phyloP scores from a whole-genome alignment of 2,797 vertebrate species.

The Leuciscus waleckii region DNA sequence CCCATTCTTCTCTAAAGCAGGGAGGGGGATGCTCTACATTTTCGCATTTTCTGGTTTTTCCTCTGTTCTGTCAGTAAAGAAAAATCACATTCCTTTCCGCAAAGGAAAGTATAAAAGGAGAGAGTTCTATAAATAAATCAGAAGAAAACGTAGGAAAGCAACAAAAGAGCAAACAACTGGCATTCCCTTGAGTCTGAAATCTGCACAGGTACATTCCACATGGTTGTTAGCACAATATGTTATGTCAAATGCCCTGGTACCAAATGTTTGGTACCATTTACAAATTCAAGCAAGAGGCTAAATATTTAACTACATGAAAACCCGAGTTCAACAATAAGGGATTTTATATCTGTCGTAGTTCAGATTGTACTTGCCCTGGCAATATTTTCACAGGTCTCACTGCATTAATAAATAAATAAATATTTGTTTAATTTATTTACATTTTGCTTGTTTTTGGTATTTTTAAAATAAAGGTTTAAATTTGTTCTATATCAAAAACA shows the following conservation, averaged over 20 bases:
- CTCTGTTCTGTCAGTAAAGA: slow-evolving; percentile 54
- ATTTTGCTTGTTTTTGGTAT: not conserved
- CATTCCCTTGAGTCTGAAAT: slow-evolving; percentile 6
- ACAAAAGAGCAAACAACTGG: slow-evolving; percentile 15
- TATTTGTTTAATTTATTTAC: not conserved
- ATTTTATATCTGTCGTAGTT: not conserved
- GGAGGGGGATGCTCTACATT: slow-evolving; percentile 40
- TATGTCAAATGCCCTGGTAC: not conserved
- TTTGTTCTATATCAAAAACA: not conserved
- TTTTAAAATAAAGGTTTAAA: not conserved
- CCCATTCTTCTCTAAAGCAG: slow-evolving; percentile 34
- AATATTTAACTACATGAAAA: not conserved
- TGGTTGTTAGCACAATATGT: not conserved
- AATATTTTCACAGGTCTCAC: not conserved
- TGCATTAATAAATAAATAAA: not conserved
- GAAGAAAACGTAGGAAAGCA: not conserved
- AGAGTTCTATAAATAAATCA: slow-evolving; percentile 57
- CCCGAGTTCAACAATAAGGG: not conserved
- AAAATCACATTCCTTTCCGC: slow-evolving; percentile 48
- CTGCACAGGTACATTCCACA: slow-evolving; percentile 11
- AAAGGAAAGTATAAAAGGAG: slow-evolving; percentile 52
- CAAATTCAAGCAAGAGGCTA: not conserved
- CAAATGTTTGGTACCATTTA: not conserved
- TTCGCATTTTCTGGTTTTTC: slow-evolving; percentile 41
- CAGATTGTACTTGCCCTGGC: not conserved